phyloP scores from a whole-genome alignment of 2,888 invertebrate genomes.

The Heliconius erato region DNA sequence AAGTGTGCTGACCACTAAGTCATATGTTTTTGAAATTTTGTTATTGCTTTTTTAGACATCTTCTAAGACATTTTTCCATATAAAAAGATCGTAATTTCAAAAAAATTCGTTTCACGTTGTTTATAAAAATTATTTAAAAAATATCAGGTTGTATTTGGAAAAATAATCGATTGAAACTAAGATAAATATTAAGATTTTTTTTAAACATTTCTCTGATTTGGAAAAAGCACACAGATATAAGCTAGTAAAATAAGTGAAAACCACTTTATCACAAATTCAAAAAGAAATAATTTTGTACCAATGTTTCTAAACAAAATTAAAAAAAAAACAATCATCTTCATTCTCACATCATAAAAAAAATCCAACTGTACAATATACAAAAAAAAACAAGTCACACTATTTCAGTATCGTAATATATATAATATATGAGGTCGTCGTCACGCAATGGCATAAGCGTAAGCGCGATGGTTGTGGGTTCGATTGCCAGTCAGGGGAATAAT shows the following conservation, averaged over 20 bases:
- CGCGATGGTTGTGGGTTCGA: neutral
- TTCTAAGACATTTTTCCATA: no score
- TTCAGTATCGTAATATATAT: neutral
- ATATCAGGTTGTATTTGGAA: neutral
- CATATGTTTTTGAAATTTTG: no score
- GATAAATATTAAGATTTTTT: neutral
- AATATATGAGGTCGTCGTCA: no score
- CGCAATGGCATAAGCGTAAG: neutral
- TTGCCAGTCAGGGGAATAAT: neutral
- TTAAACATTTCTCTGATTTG: neutral
- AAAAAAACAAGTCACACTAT: neutral
- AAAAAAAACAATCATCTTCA: neutral
- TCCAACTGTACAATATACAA: neutral
- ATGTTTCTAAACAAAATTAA: neutral
- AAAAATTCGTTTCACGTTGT: no score
- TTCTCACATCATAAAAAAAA: no score
- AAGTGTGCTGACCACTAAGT: no score
- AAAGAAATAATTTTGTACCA: neutral
- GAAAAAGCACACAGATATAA: neutral
- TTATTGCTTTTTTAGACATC: no score
- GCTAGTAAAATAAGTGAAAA: neutral
- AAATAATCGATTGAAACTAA: neutral
- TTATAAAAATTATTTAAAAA: neutral
- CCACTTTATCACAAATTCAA: neutral
- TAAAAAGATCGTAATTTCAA: no score